phyloP scores from a whole-genome alignment of 2,113 vertebrate genomes.

The Chrysemys picta region DNA sequence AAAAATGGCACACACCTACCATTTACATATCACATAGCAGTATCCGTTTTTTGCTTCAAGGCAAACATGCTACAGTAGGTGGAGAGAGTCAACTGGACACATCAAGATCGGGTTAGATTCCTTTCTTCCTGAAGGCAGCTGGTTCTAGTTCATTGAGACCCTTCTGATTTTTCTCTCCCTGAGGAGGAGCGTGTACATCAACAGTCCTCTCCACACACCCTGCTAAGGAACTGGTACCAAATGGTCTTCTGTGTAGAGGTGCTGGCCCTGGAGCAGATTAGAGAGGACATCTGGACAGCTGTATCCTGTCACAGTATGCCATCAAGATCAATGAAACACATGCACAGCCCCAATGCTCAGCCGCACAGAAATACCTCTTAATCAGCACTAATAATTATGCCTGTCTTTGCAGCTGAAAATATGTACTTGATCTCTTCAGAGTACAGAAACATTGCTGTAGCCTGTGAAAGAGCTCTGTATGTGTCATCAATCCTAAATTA shows the following conservation, averaged over 20 bases:
- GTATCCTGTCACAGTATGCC: background rate
- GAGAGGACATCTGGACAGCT: background rate
- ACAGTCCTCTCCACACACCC: background rate
- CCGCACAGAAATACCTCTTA: background rate
- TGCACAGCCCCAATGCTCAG: background rate
- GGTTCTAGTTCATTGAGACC: background rate
- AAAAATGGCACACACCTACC: background rate
- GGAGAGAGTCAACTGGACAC: background rate
- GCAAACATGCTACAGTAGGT: too few species aligned
- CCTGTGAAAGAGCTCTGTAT: accelerated
- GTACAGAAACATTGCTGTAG: background rate
- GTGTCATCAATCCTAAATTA: accelerated
- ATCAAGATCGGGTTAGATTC: background rate
- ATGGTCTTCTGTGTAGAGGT: background rate
- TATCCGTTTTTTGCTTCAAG: background rate
- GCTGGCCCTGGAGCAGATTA: background rate
- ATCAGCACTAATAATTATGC: background rate
- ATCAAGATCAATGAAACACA: background rate
- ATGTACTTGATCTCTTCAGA: background rate
- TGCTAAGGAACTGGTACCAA: background rate
- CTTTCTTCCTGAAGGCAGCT: background rate
- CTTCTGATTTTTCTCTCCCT: background rate
- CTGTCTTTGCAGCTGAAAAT: background rate
- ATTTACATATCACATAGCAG: accelerated
- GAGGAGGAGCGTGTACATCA: background rate